phyloP scores from a whole-genome alignment of 1,140 invertebrate genomes.

The Yoshiicerus persimilis region DNA sequence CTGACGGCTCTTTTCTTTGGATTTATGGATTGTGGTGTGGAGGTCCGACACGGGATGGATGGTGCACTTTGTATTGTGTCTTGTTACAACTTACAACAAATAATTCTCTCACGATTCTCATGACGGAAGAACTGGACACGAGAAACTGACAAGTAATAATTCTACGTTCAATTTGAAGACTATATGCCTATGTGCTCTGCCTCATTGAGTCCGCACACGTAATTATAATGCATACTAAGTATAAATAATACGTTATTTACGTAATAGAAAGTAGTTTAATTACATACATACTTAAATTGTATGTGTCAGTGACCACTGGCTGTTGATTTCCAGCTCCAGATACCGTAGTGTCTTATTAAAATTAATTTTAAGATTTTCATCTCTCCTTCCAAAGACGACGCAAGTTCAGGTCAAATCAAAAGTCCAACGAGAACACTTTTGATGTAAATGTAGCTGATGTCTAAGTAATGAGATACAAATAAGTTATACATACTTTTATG shows the following conservation, averaged over 20 bases:
- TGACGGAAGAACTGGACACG: background rate
- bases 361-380: background rate
- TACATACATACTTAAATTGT: background rate
- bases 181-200: conserved; percentile 31
- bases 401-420: conserved; percentile 3
- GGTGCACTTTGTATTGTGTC: conserved; percentile 16
- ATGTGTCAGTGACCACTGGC: conserved; percentile 3
- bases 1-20: background rate
- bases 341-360: conserved; percentile 28
- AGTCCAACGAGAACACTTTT: conserved; percentile 1
- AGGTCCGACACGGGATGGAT: background rate
- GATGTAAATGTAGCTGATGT: background rate
- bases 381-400: conserved; percentile 14
- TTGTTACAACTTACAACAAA: background rate
- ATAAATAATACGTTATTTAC: background rate
- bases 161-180: conserved; percentile 25
- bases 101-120: conserved; percentile 7
- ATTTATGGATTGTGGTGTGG: background rate
- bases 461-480: background rate
- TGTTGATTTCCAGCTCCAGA: conserved; percentile 23
- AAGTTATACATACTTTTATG: conserved; percentile 6
- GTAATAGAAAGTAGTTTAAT: background rate
- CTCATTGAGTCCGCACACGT: conserved; percentile 29
- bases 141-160: conserved; percentile 2
- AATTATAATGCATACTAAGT: background rate